Percentiles rank a stretch among this genome's conserved stretches.
Evolutionary conservation across 2,797 vertebrate species (phyloP).

Genomic region (Parambassis ranga): DNA sequence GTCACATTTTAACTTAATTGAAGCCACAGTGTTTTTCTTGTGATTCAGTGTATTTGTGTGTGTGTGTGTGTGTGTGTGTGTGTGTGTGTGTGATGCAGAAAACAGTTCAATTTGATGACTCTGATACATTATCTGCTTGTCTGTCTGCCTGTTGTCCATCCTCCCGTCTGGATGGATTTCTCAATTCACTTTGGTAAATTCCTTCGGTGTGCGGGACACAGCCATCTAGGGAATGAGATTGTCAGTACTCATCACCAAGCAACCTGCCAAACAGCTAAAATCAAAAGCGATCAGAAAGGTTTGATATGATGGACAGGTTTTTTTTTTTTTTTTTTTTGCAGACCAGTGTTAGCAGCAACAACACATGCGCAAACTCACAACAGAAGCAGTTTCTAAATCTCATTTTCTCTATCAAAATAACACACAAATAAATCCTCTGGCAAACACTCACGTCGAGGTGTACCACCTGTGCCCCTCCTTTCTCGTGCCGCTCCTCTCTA

Average conservation of each 20-base stretch:
- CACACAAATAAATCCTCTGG: conserved; percentile 52
- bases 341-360: neutral
- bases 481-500: conserved; percentile 51
- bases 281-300: conserved; percentile 59
- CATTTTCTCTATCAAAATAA: conserved; percentile 49
- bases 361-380: conserved; percentile 2
- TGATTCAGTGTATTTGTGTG: neutral
- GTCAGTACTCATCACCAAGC: conserved; percentile 60
- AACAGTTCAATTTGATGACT: conserved; percentile 67
- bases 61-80: conserved; percentile 4
- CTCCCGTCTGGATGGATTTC: conserved; percentile 31
- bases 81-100: conserved; percentile 22
- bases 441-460: conserved; percentile 49
- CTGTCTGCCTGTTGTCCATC: conserved; percentile 31
- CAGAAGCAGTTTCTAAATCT: conserved; percentile 36
- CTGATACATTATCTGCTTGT: conserved; percentile 49
- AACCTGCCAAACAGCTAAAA: conserved; percentile 40
- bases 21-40: conserved; percentile 12
- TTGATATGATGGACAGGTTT: conserved; percentile 31
- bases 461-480: conserved; percentile 64
- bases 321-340: conserved; percentile 17
- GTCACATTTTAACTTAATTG: conserved; percentile 58
- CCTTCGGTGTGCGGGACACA: conserved; percentile 1
- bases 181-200: conserved; percentile 58
- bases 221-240: conserved; percentile 72